These are phyloP conservation scores for Norana najaformis DNA, from an alignment of 2,888 invertebrate genomes.

Conservation along the genomic window DNA sequence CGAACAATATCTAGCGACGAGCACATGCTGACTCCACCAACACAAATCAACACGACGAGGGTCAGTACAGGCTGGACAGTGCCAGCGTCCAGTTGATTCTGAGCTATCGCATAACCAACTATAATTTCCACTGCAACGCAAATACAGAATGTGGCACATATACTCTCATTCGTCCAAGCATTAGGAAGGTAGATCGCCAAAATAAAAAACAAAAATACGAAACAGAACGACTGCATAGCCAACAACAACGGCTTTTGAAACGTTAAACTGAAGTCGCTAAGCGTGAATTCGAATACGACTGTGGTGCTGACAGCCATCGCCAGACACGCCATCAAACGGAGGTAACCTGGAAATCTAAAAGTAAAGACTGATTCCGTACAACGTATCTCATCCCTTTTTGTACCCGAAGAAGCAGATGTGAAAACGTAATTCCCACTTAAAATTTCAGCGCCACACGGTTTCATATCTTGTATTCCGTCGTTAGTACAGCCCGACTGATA, in stretches of 20 bases:
- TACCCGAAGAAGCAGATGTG: not conserved
- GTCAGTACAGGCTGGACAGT: slow-evolving; percentile 54
- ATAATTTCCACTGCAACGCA: not conserved
- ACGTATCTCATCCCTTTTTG: not conserved
- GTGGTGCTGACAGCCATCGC: not conserved
- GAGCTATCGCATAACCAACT: not conserved
- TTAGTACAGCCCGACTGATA: not conserved
- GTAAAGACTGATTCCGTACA: not conserved
- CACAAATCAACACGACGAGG: slow-evolving; percentile 52
- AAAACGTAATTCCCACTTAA: not conserved
- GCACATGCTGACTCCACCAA: slow-evolving; percentile 55
- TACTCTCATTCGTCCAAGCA: not conserved
- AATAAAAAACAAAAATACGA: not conserved
- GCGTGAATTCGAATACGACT: not conserved
- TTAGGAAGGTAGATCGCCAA: not conserved
- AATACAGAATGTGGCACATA: not conserved
- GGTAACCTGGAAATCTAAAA: not conserved
- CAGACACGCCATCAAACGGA: not conserved
- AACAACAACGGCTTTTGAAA: slow-evolving; percentile 8
- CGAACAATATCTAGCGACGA: slow-evolving; percentile 56
- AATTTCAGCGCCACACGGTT: not conserved
- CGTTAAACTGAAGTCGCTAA: not conserved
- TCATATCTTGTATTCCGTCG: not conserved
- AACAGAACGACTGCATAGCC: slow-evolving; percentile 22
- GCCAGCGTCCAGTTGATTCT: slow-evolving; percentile 34